These are phyloP conservation scores for Coronaproctus castanopsis DNA, from an alignment of 2,888 invertebrate genomes.

Conservation along the genomic window DNA sequence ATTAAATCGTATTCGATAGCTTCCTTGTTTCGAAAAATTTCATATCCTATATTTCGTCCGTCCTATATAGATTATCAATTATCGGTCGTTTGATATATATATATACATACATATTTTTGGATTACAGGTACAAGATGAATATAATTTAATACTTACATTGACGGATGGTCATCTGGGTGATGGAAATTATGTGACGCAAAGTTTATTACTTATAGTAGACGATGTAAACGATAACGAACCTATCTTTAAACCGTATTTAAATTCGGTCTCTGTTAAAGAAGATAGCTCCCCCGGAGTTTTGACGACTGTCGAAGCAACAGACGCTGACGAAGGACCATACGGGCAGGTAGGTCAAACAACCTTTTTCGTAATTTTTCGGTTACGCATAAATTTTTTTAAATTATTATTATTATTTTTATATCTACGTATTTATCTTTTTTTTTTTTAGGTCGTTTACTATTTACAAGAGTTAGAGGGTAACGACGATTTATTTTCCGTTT, in stretches of 20 bases:
- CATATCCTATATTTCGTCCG: too few relatives aligned
- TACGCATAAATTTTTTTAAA: too few relatives aligned
- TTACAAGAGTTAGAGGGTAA: conserved; percentile 65
- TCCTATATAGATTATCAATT: too few relatives aligned
- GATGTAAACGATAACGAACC: conserved; percentile 85
- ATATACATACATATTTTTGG: conserved; percentile 6
- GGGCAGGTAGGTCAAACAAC: conserved; percentile 42
- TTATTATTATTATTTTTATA: too few relatives aligned
- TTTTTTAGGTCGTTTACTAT: conserved; percentile 50
- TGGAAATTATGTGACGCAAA: conserved; percentile 74
- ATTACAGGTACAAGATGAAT: conserved; percentile 61
- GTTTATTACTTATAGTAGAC: conserved; percentile 67
- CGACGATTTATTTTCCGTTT: conserved; percentile 52
- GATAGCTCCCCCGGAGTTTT: conserved; percentile 53
- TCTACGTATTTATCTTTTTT: not conserved
- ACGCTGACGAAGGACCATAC: conserved; percentile 76
- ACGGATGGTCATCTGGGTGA: conserved; percentile 72
- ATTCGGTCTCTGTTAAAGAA: conserved; percentile 60
- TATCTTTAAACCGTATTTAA: conserved; percentile 64
- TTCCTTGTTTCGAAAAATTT: too few relatives aligned
- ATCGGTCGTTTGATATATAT: too few relatives aligned
- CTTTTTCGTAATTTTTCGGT: not conserved
- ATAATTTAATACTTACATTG: conserved; percentile 65
- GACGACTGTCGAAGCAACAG: conserved; percentile 64
- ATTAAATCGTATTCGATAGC: too few relatives aligned